A percentile compares a stretch with the other conserved stretches of the same genome.
These are phyloP conservation scores for Ptyas mucosa DNA, from an alignment of 2,113 vertebrate species.

Conservation along the genomic window DNA sequence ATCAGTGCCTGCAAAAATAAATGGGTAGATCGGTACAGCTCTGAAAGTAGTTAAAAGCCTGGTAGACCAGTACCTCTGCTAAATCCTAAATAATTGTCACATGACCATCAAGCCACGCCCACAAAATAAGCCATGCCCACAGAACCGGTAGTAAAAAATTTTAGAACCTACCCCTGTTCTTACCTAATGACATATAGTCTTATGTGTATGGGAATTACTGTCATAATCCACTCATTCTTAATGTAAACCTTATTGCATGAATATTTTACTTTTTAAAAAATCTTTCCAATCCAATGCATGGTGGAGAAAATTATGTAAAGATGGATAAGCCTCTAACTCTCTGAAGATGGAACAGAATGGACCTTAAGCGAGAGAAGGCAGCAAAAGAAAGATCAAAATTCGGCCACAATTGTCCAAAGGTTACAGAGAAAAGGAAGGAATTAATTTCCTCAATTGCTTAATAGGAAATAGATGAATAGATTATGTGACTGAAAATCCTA, in stretches of 20 bases:
- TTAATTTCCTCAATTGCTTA: neutral
- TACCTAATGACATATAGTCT: neutral
- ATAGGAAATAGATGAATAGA: neutral
- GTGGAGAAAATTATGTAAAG: neutral
- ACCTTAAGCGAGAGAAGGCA: neutral
- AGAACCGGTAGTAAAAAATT: too few relatives aligned
- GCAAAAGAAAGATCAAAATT: neutral
- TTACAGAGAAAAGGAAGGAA: neutral
- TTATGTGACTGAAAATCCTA: neutral
- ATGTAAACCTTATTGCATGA: neutral
- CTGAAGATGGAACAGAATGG: neutral
- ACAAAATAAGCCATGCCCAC: too few relatives aligned
- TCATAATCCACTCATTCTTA: neutral
- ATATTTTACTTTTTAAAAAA: neutral
- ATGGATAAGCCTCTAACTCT: neutral
- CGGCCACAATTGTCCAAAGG: neutral
- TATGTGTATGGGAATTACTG: neutral
- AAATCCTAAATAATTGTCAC: too few relatives aligned
- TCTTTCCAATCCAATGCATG: neutral
- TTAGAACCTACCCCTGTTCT: too few relatives aligned
- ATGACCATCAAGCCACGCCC: too few relatives aligned
- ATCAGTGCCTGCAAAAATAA: too few relatives aligned
- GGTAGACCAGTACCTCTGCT: too few relatives aligned
- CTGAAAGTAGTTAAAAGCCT: too few relatives aligned
- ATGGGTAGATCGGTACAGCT: too few relatives aligned